Conservation (phyloP, 2,113 vertebrate genomes). For the Eira barbara region DNA sequence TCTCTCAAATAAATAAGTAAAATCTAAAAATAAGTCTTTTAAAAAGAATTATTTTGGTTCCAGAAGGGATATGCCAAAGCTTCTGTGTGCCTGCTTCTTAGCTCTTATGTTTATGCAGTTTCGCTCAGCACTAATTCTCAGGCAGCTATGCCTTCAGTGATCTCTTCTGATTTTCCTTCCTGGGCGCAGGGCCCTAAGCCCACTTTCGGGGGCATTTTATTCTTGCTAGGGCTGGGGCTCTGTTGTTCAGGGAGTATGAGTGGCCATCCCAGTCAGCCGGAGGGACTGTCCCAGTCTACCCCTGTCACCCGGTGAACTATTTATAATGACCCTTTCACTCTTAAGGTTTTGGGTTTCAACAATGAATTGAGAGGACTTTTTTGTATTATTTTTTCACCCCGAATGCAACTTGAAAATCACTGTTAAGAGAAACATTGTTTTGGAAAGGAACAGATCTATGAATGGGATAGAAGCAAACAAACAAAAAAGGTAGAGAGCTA, state of each 20-base stretch:
- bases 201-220: not conserved
- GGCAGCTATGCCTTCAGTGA: fast-evolving
- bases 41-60: not conserved
- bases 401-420: not conserved
- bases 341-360: not conserved
- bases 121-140: not conserved
- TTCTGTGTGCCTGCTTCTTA: not conserved
- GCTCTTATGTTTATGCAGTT: not conserved
- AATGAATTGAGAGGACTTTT: not conserved
- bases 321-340: not conserved
- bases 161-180: not conserved
- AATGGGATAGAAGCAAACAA: not conserved
- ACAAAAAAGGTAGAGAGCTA: not conserved
- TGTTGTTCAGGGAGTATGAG: not conserved
- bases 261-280: fast-evolving
- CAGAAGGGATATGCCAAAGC: not conserved
- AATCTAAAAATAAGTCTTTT: not conserved
- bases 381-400: not conserved
- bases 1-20: too few species aligned
- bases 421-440: not conserved
- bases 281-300: not conserved
- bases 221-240: not conserved
- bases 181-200: fast-evolving
- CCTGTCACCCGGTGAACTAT: not conserved
- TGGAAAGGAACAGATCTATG: not conserved